A percentile compares a stretch with the other conserved stretches of the same genome.
Evolutionary conservation across 2,888 invertebrate species (phyloP).

Genomic region (Hypomecis punctinalis): DNA sequence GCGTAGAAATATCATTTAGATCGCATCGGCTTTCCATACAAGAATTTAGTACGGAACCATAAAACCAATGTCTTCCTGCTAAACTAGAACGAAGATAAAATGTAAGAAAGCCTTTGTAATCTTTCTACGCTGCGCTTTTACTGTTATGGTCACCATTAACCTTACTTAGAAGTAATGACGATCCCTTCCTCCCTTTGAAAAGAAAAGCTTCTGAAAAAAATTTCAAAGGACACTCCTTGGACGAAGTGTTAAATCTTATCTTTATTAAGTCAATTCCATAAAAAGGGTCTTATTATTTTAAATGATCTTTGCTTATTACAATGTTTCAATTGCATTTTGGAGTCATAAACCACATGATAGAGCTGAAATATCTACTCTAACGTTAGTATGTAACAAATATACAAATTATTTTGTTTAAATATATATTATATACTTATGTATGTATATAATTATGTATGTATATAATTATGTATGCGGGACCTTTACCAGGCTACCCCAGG

Average conservation of each 20-base stretch:
- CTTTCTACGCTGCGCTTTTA: not conserved
- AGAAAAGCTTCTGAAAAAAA: conserved; percentile 1
- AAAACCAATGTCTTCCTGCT: conserved; percentile 5
- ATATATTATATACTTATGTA: too few species aligned
- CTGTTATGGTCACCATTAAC: conserved; percentile 4
- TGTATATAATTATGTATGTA: too few species aligned
- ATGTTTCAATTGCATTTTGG: too few species aligned
- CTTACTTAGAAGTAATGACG: conserved; percentile 9
- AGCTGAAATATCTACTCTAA: too few species aligned
- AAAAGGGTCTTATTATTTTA: not conserved
- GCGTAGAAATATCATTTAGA: too few species aligned
- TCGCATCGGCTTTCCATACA: too few species aligned
- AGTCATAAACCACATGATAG: too few species aligned
- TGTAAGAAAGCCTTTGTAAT: not conserved
- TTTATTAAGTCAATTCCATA: not conserved
- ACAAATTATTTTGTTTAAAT: too few species aligned
- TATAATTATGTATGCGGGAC: too few species aligned
- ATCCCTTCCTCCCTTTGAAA: conserved; percentile 17
- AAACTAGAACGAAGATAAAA: not conserved
- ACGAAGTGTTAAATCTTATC: not conserved
- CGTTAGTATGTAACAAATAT: too few species aligned
- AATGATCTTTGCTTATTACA: not conserved
- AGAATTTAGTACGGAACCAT: not conserved
- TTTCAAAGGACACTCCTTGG: not conserved
- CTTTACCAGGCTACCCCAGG: too few species aligned